phyloP scores from a whole-genome alignment of 2,113 vertebrate genomes.

The Corapipo altera region DNA sequence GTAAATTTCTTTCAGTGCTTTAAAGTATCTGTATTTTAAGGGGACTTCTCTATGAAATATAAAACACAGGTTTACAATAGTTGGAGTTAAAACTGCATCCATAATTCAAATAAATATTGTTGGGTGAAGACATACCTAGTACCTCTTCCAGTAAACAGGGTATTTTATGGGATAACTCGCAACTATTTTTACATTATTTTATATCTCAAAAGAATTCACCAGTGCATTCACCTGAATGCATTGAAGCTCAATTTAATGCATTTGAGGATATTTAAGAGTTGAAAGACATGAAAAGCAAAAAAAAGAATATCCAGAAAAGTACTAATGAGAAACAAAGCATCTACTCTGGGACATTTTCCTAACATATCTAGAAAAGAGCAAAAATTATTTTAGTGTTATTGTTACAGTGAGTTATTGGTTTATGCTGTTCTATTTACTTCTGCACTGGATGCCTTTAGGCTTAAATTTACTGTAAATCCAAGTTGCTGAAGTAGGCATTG shows the following conservation, averaged over 20 bases:
- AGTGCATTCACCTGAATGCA: neutral
- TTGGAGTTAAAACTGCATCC: neutral
- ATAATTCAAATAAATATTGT: neutral
- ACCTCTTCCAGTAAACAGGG: neutral
- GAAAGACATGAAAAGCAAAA: neutral
- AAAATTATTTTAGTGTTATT: neutral
- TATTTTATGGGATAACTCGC: neutral
- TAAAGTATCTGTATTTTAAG: neutral
- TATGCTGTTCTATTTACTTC: neutral
- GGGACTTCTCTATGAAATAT: neutral
- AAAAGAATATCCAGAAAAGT: neutral
- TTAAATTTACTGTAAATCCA: constrained; percentile 46
- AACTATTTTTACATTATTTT: neutral
- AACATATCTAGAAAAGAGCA: neutral
- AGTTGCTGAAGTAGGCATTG: constrained; percentile 27
- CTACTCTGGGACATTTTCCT: neutral
- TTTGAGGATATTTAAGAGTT: neutral
- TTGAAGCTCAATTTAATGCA: neutral
- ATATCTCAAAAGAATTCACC: neutral
- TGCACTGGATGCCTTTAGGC: neutral
- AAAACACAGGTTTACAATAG: neutral
- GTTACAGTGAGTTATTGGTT: neutral
- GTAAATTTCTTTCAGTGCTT: neutral
- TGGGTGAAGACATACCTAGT: neutral
- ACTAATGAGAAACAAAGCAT: neutral